Base-by-base conservation (phyloP, 2,797 vertebrate species). In the Rhinophrynus dorsalis region DNA sequence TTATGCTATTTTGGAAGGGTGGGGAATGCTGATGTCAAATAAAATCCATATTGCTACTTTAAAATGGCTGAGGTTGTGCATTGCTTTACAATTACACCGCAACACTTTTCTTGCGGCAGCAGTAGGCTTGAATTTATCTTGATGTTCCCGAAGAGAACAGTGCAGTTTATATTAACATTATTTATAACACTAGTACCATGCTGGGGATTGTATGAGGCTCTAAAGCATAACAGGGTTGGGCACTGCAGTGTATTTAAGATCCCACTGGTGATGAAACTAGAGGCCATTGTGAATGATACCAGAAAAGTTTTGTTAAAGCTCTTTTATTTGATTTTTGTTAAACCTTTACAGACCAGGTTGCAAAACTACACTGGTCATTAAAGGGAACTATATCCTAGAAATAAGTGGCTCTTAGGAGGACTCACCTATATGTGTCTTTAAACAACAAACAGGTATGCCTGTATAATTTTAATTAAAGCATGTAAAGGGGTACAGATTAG, bases 21-120 rank as follows among this genome's bases (percentile, higher is more conserved):
- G n/a, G n/a, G n/a, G n/a, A n/a, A n/a, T n/a, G n/a, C n/a, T n/a
- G n/a, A 37, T 23, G 32, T 56, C 18, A 37, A 38, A 33, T 35
- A 35, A 56, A 55, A 56, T 56, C 12, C 32, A 37, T 56, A 15
- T 33, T 29, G 29, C 30, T 33, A 5, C 15, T 55, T 55, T 55
- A 55, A 55, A 55, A 55, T 32, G 51, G 30, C 51, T 20, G 29
- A 55, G 30, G 15, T 17, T 55, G 17, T 33, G 17, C 15, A 37
- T 56, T 23, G 37, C 23, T n/a, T 27, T 15, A 3, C 23, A 51
- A 44, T 8, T 48, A 27, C 24, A 27, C n/a, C 24, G 24, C 45
- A 48, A 24, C 24, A 15, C 47, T 29, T 29, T 13, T 29, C 47
- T 51, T 13, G 11, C 8, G 5, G 24, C 47, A 27, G 47, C 13